phyloP scores from a whole-genome alignment of 2,888 invertebrate genomes.

The Nysson spinosus region DNA sequence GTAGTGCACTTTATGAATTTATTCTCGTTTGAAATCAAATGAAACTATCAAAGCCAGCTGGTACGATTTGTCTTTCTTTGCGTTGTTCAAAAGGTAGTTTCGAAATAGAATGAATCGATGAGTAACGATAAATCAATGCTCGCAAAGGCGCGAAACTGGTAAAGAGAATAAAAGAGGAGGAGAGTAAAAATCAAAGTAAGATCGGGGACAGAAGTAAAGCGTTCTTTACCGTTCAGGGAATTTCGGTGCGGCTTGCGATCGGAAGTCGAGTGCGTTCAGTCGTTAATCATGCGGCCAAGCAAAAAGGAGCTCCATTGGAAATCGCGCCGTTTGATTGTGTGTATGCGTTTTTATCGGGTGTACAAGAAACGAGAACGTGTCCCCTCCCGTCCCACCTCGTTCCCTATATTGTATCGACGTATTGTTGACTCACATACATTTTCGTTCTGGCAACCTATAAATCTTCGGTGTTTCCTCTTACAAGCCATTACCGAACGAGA shows the following conservation, averaged over 20 bases:
- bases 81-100: slow-evolving; percentile 13
- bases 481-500: slow-evolving; percentile 73
- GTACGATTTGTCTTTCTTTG: slow-evolving; percentile 7
- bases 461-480: slow-evolving; percentile 73
- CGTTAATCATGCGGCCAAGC: slow-evolving; percentile 74
- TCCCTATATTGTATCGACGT: slow-evolving; percentile 62
- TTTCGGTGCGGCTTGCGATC: slow-evolving; percentile 69
- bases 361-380: slow-evolving; percentile 36
- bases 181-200: slow-evolving; percentile 38
- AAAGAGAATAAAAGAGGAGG: slow-evolving; percentile 28
- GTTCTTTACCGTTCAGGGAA: slow-evolving; percentile 58
- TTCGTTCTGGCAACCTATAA: slow-evolving; percentile 69
- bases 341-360: slow-evolving; percentile 58
- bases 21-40: no score
- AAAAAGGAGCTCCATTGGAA: slow-evolving; percentile 71
- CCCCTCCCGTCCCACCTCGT: slow-evolving; percentile 8
- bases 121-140: slow-evolving; percentile 69
- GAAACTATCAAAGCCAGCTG: no score
- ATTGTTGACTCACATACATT: slow-evolving; percentile 71
- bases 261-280: slow-evolving; percentile 76
- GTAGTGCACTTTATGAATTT: no score
- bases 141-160: slow-evolving; percentile 60
- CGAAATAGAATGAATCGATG: slow-evolving; percentile 57
- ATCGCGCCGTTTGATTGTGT: slow-evolving; percentile 58
- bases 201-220: slow-evolving; percentile 37